These are phyloP conservation scores for Actenoides lindsayi DNA, from an alignment of 2,113 vertebrate species.

Conservation along the genomic window DNA sequence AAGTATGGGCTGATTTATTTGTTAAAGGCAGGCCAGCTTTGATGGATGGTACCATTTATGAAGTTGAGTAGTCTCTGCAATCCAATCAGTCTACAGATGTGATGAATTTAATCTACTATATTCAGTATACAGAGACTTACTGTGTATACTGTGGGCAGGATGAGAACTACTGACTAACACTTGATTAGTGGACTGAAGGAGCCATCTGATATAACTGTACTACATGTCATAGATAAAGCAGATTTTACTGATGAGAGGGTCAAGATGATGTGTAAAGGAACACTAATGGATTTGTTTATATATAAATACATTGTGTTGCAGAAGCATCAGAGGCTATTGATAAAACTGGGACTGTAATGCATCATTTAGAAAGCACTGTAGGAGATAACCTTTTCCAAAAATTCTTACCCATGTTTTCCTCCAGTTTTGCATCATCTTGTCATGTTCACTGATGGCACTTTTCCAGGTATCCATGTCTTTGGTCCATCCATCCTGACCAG, in stretches of 20 bases:
- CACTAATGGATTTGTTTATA: not conserved
- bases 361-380: not conserved
- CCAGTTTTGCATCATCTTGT: conserved; percentile 87
- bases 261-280: not conserved
- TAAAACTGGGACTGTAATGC: not conserved
- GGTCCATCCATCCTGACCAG: conserved; percentile 71
- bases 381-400: not conserved
- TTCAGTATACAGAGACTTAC: not conserved
- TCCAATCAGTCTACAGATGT: not conserved
- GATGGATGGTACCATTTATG: not conserved
- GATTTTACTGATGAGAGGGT: not conserved
- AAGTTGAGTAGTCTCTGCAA: not conserved
- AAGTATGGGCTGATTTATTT: no score
- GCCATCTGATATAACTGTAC: not conserved
- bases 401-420: conserved; percentile 85
- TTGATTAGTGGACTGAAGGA: not conserved
- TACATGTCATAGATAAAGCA: accelerated
- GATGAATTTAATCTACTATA: not conserved
- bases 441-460: conserved; percentile 81
- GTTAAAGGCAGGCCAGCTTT: not conserved
- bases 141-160: not conserved
- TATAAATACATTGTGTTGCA: not conserved
- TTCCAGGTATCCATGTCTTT: conserved; percentile 86
- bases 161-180: not conserved
- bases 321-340: not conserved